These are phyloP conservation scores for Poeciliopsis prolifica DNA, from an alignment of 2,113 vertebrate species.

Conservation along the genomic window DNA sequence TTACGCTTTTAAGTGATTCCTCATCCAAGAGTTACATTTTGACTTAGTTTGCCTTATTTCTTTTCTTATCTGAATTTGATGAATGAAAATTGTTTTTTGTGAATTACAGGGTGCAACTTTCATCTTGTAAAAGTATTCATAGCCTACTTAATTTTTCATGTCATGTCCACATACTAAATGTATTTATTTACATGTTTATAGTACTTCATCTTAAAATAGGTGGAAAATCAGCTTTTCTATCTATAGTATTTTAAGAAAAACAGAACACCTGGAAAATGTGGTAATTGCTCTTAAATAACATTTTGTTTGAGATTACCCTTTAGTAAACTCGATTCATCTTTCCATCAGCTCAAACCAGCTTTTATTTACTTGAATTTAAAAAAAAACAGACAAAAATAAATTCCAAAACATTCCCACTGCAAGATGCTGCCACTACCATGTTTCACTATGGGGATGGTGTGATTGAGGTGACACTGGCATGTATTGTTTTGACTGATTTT, in stretches of 20 bases:
- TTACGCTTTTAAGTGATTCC: slow-evolving; percentile 7
- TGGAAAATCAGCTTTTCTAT: neutral
- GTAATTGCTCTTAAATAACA: neutral
- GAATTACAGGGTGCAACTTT: neutral
- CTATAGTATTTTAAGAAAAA: neutral
- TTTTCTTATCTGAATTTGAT: neutral
- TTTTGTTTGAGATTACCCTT: neutral
- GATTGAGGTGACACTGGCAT: neutral
- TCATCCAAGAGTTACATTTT: slow-evolving; percentile 1
- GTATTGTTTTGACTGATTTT: neutral
- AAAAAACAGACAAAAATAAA: no score
- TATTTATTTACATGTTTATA: no score
- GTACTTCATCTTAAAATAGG: no score
- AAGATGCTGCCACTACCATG: neutral
- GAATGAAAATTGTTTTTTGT: neutral
- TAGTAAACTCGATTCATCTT: neutral
- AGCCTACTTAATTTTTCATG: no score
- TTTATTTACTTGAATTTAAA: no score
- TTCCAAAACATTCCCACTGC: neutral
- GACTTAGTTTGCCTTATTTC: neutral
- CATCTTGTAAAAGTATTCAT: neutral
- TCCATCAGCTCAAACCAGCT: neutral
- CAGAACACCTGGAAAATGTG: neutral
- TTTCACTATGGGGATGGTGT: neutral
- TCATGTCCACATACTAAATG: no score